A percentile compares a stretch with the other conserved stretches of the same genome.
Evolutionary conservation across 1,140 invertebrate genomes (phyloP).

Genomic region (Armadillidium nasatum): DNA sequence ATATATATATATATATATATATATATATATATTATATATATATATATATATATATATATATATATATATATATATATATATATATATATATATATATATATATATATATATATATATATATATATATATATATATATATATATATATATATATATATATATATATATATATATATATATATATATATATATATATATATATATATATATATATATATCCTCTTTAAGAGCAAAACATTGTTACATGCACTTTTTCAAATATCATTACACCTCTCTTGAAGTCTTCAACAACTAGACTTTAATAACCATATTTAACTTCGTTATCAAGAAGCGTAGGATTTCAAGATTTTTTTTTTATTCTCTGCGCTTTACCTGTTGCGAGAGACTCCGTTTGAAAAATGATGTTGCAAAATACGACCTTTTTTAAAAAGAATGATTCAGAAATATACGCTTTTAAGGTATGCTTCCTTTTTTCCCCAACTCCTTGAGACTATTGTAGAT

Average conservation of each 20-base stretch:
- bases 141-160: slow-evolving; percentile 11
- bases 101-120: slow-evolving; percentile 13
- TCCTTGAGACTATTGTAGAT: no score
- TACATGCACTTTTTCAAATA: neutral
- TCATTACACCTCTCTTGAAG: neutral
- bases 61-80: slow-evolving; percentile 13
- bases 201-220: neutral
- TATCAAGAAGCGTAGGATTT: no score
- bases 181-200: slow-evolving; percentile 11
- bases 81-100: slow-evolving; percentile 11
- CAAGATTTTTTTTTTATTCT: no score
- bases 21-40: slow-evolving; percentile 1
- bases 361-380: no score
- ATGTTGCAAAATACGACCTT: no score
- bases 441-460: no score
- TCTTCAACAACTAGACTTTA: no score
- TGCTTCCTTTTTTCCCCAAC: no score
- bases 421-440: no score
- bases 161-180: slow-evolving; percentile 13
- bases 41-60: slow-evolving; percentile 11
- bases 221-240: neutral
- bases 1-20: slow-evolving; percentile 3
- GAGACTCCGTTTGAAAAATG: no score
- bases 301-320: neutral
- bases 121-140: slow-evolving; percentile 13